Base-by-base conservation (phyloP, 2,113 vertebrate species). In the Ceyx margarethae region DNA sequence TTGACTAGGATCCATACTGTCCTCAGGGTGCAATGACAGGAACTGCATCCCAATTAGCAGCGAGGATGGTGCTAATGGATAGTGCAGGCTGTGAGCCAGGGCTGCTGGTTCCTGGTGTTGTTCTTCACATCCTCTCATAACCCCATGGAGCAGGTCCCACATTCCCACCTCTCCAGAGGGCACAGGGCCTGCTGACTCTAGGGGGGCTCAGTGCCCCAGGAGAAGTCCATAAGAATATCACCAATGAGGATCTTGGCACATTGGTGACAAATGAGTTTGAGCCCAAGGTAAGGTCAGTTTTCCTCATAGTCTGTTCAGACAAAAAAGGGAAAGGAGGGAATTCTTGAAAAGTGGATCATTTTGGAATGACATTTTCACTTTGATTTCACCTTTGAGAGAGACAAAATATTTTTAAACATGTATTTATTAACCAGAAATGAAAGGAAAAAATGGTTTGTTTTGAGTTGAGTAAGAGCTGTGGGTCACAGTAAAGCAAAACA, bases 41-140 rank as follows among this genome's bases (percentile, higher is more conserved):
- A 91, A 42, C 42, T 86, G 84, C 78, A 89, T 91, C 81, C 74
- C 69, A 48, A 2, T 91, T 64, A 92, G 74, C 48, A 51, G 33
- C 2, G 21, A 64, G 48, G 43, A 16, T 72, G 61, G 17, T 89
- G 69, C 33, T 81, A 21, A 78, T 45, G 74, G 65, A 13, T 16
- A 3, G 22, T 71, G 48, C 65, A 20, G 87, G 60, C 51, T 82
- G 35, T 20, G 17, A 86, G 37, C 29, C 68, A 50, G 51, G 37
- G 43, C 66, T 81, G 60, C 53, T 0, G 1, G 6, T 20, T 83
- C 42, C 73, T 66, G 54, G 29, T 43, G 29, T 16, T 87, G 43
- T 66, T 9, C 48, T 81, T n/a, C 9, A 4, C 0, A 0, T 37
- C 53, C 69, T 81, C 21, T 46, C 1, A 4, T 42, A 78, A 28